These are phyloP conservation scores for Pecten maximus DNA, from an alignment of 2,888 invertebrate species.

Conservation along the genomic window DNA sequence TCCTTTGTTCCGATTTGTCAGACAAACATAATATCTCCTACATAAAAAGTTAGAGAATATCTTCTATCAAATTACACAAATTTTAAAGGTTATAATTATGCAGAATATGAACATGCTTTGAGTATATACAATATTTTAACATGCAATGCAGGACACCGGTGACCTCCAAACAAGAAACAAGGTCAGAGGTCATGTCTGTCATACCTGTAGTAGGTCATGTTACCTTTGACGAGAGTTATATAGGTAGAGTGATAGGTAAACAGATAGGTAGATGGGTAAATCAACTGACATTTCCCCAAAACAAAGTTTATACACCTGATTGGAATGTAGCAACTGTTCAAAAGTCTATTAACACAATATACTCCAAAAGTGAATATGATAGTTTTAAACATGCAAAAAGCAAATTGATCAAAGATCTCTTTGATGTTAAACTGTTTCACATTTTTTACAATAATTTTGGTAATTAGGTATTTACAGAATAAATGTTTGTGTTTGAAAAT, in stretches of 20 bases:
- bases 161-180: neutral
- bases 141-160: neutral
- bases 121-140: constrained; percentile 1
- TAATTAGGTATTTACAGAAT: neutral
- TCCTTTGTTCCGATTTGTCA: constrained; percentile 17
- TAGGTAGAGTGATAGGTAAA: constrained; percentile 40
- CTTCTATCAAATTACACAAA: neutral
- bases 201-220: constrained; percentile 1
- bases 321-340: neutral
- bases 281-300: neutral
- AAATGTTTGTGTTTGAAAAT: neutral
- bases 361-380: neutral
- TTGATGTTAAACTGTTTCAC: neutral
- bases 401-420: neutral
- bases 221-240: neutral
- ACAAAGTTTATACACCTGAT: neutral
- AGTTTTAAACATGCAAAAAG: neutral
- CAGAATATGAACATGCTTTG: constrained; percentile 2
- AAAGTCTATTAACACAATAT: neutral
- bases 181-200: neutral
- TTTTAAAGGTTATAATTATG: neutral
- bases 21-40: neutral
- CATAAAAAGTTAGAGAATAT: constrained; percentile 16
- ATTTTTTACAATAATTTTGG: neutral
- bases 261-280: constrained; percentile 40